Conservation (phyloP, 2,113 vertebrate species). For the Nothobranchius furzeri region DNA sequence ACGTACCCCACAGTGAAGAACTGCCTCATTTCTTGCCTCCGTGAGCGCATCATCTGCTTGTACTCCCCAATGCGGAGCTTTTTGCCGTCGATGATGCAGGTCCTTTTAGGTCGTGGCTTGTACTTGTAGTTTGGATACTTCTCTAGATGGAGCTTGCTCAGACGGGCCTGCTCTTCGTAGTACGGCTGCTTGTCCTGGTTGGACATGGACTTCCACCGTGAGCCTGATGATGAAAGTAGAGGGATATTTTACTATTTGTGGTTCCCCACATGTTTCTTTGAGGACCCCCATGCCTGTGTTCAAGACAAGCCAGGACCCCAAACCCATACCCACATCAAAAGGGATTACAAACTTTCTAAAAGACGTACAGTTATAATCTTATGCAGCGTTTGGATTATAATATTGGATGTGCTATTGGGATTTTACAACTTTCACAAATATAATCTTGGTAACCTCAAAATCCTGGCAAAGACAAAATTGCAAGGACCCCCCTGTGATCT, state of each 20-base stretch:
- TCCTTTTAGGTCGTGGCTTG: constrained; percentile 98
- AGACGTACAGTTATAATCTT: no score
- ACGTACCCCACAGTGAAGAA: constrained; percentile 98
- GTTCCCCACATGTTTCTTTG: background rate
- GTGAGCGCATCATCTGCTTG: constrained; percentile 98
- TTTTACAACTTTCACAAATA: no score
- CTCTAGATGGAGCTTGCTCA: constrained; percentile 98
- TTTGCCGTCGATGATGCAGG: constrained; percentile 99
- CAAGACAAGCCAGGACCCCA: no score
- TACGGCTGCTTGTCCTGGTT: constrained; percentile 99
- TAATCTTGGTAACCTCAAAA: no score
- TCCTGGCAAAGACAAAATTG: no score
- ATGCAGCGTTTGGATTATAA: no score
- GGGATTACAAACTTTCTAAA: no score
- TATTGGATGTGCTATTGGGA: no score
- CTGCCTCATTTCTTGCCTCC: constrained; percentile 99
- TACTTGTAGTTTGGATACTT: constrained; percentile 99
- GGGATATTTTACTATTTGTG: background rate
- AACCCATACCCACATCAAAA: no score
- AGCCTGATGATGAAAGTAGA: constrained; percentile 76
- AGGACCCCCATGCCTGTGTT: no score
- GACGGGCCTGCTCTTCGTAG: constrained; percentile 97
- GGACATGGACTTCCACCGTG: constrained; percentile 98
- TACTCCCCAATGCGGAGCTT: constrained; percentile 98
- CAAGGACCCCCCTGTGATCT: no score